Conservation (phyloP, 2,113 vertebrate genomes). For the Pollimyrus isidori region DNA sequence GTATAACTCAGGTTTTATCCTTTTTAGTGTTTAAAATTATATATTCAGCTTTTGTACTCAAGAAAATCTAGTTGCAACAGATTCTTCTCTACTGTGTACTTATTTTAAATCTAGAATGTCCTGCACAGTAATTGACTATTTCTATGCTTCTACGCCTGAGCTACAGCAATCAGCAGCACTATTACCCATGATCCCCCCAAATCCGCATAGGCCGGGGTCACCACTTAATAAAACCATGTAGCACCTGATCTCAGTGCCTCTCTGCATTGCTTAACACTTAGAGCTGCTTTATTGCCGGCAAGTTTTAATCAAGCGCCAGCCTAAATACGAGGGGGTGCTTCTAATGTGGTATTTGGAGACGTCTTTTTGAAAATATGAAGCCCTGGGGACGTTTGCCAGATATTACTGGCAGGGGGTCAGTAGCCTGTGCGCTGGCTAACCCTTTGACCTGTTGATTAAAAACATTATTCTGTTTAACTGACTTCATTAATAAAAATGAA, state of each 20-base stretch:
- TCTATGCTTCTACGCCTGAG: not conserved
- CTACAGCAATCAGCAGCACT: not conserved
- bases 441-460: constrained; percentile 8
- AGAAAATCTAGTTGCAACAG: not conserved
- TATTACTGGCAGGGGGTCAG: constrained; percentile 1
- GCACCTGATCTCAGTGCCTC: not conserved
- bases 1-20: not conserved
- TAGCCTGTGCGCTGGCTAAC: not conserved
- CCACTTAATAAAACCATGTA: not conserved
- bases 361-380: not conserved
- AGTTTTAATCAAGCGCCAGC: not conserved
- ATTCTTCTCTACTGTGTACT: not conserved
- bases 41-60: not conserved
- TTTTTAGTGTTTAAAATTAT: not conserved
- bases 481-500: constrained; percentile 11
- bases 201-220: not conserved
- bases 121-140: not conserved
- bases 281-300: not conserved
- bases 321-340: not conserved
- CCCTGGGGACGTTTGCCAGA: not conserved
- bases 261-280: not conserved
- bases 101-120: not conserved
- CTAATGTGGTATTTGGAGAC: not conserved
- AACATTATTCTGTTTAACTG: not conserved
- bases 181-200: not conserved